These are phyloP conservation scores for Anaspis maculata DNA, from an alignment of 2,888 invertebrate species.

Conservation along the genomic window DNA sequence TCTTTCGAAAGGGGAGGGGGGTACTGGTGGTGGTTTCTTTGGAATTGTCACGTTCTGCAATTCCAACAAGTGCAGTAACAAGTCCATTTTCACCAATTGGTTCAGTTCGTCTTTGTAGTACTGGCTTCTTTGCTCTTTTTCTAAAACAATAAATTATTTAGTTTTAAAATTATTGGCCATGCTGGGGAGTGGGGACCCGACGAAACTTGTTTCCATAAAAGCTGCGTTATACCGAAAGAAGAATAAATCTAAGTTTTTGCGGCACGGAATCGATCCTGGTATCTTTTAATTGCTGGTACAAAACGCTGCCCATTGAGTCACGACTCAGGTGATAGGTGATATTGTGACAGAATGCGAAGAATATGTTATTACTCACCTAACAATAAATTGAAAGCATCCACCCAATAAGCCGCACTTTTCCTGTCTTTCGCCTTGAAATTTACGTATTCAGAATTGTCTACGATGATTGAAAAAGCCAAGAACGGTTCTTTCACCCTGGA, in stretches of 20 bases:
- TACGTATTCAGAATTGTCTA: slow-evolving; percentile 27
- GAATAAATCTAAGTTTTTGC: too few species aligned
- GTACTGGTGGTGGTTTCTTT: slow-evolving; percentile 31
- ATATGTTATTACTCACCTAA: slow-evolving; percentile 22
- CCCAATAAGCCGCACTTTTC: slow-evolving; percentile 33
- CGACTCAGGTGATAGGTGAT: too few species aligned
- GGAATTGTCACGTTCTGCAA: slow-evolving; percentile 35
- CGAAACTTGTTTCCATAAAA: too few species aligned
- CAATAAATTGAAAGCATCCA: slow-evolving; percentile 33
- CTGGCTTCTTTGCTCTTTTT: slow-evolving; percentile 24
- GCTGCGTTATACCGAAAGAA: too few species aligned
- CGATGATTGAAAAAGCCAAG: slow-evolving; percentile 32
- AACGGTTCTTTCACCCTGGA: slow-evolving; percentile 24
- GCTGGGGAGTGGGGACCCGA: too few species aligned
- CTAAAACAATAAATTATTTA: too few species aligned
- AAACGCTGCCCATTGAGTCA: too few species aligned
- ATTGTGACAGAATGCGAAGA: too few species aligned
- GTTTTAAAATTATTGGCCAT: too few species aligned
- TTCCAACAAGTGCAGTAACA: slow-evolving; percentile 33
- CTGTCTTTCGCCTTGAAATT: slow-evolving; percentile 34
- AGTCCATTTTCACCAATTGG: slow-evolving; percentile 34
- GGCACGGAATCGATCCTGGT: too few species aligned
- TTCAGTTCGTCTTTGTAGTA: slow-evolving; percentile 32
- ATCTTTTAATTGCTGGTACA: too few species aligned
- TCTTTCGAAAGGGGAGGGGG: slow-evolving; percentile 20